Conservation (phyloP, 2,888 invertebrate species). For the Apantesis nais region DNA sequence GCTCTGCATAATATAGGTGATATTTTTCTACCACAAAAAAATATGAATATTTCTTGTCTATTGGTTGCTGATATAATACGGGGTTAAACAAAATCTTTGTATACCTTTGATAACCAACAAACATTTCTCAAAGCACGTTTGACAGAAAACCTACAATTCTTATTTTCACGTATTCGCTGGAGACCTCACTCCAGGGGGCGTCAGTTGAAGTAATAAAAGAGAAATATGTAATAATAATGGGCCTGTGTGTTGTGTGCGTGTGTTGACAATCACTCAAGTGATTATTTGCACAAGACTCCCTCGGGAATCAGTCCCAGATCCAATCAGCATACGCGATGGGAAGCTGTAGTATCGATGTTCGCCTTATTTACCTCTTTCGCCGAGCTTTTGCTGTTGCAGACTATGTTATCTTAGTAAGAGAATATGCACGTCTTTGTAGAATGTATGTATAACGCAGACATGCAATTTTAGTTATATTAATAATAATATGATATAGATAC, state of each 20-base stretch:
- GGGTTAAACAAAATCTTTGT: neutral
- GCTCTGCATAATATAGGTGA: too few species aligned
- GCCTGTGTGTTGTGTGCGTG: slow-evolving; percentile 64
- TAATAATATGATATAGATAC: neutral
- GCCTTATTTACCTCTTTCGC: neutral
- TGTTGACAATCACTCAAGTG: slow-evolving; percentile 82
- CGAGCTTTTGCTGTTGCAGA: neutral
- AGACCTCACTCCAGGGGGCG: slow-evolving; percentile 10
- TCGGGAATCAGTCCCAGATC: slow-evolving; percentile 55
- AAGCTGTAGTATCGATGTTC: slow-evolving; percentile 28
- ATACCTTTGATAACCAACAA: neutral
- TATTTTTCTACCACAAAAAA: neutral
- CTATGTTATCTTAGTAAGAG: neutral
- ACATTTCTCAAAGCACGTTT: neutral
- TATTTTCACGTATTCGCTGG: neutral
- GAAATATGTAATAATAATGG: slow-evolving; percentile 69
- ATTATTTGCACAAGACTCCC: slow-evolving; percentile 77
- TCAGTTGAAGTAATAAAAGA: slow-evolving; percentile 47
- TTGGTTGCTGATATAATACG: neutral
- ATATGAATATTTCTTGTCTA: neutral
- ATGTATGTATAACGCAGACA: neutral
- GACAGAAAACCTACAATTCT: slow-evolving; percentile 5
- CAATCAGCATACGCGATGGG: slow-evolving; percentile 57
- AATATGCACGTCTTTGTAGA: neutral
- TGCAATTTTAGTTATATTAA: too few species aligned